phyloP scores from a whole-genome alignment of 2,113 vertebrate genomes.

The Alexandromys fortis region DNA sequence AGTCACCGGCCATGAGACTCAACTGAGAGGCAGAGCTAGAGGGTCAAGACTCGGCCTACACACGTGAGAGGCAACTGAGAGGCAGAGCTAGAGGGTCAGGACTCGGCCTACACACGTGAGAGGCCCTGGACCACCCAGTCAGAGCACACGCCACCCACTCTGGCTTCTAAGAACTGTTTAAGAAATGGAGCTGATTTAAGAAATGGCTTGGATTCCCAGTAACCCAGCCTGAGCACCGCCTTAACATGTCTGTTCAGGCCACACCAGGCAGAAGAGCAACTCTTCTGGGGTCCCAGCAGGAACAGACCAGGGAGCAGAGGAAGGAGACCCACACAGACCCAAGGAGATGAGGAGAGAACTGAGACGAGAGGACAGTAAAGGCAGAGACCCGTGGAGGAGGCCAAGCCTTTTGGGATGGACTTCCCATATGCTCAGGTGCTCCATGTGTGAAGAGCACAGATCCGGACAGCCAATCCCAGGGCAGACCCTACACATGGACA shows the following conservation, averaged over 20 bases:
- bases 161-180: background rate
- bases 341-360: background rate
- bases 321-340: background rate
- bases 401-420: too few species aligned
- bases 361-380: background rate
- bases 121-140: background rate
- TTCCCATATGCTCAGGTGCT: background rate
- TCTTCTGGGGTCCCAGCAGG: background rate
- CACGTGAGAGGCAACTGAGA: background rate
- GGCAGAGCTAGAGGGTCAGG: background rate
- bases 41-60: background rate
- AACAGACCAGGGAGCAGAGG: background rate
- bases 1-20: background rate
- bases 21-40: background rate
- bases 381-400: background rate
- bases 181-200: background rate
- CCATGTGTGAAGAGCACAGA: background rate
- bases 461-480: background rate
- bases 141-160: background rate
- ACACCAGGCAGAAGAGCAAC: background rate
- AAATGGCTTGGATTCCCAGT: background rate
- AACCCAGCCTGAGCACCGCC: background rate
- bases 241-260: background rate
- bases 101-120: background rate
- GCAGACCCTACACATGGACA: fast-evolving